Conservation (phyloP, 1,140 invertebrate species). For the Muscidifurax raptorellus region DNA sequence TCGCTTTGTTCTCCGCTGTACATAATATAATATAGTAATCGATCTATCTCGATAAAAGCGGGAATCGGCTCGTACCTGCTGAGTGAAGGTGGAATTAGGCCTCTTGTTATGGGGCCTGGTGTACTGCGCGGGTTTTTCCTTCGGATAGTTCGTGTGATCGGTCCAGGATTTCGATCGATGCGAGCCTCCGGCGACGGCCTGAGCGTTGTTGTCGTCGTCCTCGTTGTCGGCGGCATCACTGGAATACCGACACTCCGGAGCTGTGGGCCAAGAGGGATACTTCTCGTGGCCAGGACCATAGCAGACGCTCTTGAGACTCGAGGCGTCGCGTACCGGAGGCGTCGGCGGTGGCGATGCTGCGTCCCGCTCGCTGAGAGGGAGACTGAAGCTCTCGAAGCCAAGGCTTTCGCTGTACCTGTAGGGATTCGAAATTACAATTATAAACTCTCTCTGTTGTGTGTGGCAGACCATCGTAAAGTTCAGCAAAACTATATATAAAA, state of each 20-base stretch:
- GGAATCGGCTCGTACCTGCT: conserved; percentile 76
- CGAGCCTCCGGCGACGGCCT: conserved; percentile 71
- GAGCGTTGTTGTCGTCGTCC: conserved; percentile 68
- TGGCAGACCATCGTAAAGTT: too few species aligned
- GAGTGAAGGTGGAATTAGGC: conserved; percentile 80
- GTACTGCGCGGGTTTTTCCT: conserved; percentile 81
- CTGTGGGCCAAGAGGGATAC: conserved; percentile 85
- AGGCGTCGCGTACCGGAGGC: conserved; percentile 82
- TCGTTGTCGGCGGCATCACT: conserved; percentile 52
- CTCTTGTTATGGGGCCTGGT: conserved; percentile 83
- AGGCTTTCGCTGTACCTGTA: conserved; percentile 73
- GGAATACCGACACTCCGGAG: conserved; percentile 63
- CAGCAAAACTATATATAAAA: too few species aligned
- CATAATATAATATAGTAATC: too few species aligned
- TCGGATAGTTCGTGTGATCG: conserved; percentile 84
- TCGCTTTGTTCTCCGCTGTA: too few species aligned
- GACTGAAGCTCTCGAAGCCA: conserved; percentile 73
- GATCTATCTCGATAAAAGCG: too few species aligned
- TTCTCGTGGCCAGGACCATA: conserved; percentile 87
- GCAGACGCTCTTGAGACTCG: conserved; percentile 81
- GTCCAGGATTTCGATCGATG: conserved; percentile 85
- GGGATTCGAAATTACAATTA: background rate
- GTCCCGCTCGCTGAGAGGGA: conserved; percentile 72
- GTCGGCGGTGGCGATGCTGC: conserved; percentile 76
- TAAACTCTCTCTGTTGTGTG: too few species aligned